Base-by-base conservation (phyloP, 2,888 invertebrate genomes). In the Drosophila demipolita region DNA sequence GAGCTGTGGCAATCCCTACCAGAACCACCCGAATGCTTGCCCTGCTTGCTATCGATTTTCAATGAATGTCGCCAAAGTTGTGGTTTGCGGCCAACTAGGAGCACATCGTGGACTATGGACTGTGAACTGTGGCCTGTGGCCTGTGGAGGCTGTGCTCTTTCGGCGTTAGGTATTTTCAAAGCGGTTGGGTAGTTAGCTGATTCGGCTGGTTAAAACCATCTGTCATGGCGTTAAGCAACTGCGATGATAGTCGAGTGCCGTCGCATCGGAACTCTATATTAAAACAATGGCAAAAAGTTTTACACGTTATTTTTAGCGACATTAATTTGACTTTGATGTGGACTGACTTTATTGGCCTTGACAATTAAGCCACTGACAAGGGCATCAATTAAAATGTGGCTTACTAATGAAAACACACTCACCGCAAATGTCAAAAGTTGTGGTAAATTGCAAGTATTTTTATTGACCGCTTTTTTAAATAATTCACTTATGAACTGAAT, bases 31-130 rank as follows among this genome's bases (percentile, higher is more conserved):
- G 15, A 45, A 45, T 36, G 9, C n/a, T 9, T 45, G 45, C 15
- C n/a, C 23, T 17, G 17, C 49, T 50, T 61, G 45, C 38, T 75
- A 88, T 84, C 78, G 83, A 84, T 84, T 84, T 87, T 78, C 78
- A 68, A 82, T 79, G 85, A 63, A 64, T 55, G 36, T 69, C 36
- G 38, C 61, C 40, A 33, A 20, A 64, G 36, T 38, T 58, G 15
- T 11, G 33, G 52, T 3, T 35, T 33, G 50, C 17, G 58, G 15
- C 15, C 38, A 32, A 38, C 45, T 5, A 32, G 32, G 6, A n/a
- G 12, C n/a, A 20, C 15, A 11, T 3, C 12, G 7, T n/a, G n/a
- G 3, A 8, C n/a, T 1, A 4, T 12, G n/a, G 3, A 8, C n/a
- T 1, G 9, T 7, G 40, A 50, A 45, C 8, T 12, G 7, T n/a